phyloP scores from a whole-genome alignment of 2,888 invertebrate genomes.

The Harmothoe impar region DNA sequence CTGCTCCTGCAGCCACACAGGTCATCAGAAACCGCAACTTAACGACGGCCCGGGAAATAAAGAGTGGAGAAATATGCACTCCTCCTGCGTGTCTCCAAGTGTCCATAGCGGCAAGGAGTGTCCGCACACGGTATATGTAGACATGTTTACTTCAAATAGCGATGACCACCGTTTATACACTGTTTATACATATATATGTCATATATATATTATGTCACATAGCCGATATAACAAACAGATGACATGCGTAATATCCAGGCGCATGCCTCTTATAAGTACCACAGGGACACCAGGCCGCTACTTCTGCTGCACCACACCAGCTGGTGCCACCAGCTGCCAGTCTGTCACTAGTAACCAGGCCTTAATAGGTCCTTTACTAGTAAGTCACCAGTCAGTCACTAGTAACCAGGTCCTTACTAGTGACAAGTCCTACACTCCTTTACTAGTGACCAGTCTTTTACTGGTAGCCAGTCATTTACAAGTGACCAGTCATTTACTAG shows the following conservation, averaged over 20 bases:
- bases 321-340: neutral
- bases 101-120: neutral
- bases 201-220: constrained; percentile 21
- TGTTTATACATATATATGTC: constrained; percentile 21
- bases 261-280: neutral
- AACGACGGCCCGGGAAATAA: neutral
- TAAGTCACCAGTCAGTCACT: neutral
- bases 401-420: too few species aligned
- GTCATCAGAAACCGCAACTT: neutral
- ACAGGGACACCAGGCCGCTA: neutral
- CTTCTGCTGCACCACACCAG: neutral
- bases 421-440: too few species aligned
- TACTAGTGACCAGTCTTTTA: neutral
- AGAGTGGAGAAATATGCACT: neutral
- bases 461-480: neutral
- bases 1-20: neutral
- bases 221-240: neutral
- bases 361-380: neutral
- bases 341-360: neutral
- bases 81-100: neutral
- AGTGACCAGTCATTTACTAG: neutral
- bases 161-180: neutral
- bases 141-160: neutral
- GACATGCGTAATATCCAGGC: neutral
- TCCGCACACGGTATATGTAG: neutral